Percentiles rank a stretch among this genome's conserved stretches.
These are phyloP conservation scores for Drosophila subquinaria DNA, from an alignment of 2,888 invertebrate species.

Conservation along the genomic window DNA sequence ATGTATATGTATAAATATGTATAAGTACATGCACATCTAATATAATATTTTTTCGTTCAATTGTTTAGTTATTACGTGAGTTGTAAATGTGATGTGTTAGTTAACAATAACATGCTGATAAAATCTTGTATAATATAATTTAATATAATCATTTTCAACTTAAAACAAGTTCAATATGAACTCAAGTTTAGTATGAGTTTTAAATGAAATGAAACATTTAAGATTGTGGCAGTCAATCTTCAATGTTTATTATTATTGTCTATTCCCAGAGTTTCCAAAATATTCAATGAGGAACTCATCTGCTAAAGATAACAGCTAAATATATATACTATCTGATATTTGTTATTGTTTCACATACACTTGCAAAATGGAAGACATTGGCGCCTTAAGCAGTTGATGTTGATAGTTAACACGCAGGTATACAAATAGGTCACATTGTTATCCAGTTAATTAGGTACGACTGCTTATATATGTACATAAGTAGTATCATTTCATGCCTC, in stretches of 20 bases:
- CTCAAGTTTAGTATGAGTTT: constrained; percentile 11
- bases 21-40: constrained; percentile 34
- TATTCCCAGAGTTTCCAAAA: constrained; percentile 33
- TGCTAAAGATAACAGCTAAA: not conserved
- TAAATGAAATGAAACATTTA: constrained; percentile 8
- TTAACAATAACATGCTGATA: constrained; percentile 9
- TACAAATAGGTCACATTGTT: constrained; percentile 75
- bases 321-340: constrained; percentile 2
- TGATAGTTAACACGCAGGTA: constrained; percentile 60
- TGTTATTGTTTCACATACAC: constrained; percentile 29
- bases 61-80: constrained; percentile 6
- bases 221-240: constrained; percentile 34
- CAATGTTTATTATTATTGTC: constrained; percentile 36
- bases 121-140: constrained; percentile 12
- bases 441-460: constrained; percentile 66
- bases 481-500: constrained; percentile 9
- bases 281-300: constrained; percentile 6
- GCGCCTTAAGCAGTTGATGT: constrained; percentile 47
- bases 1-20: not conserved
- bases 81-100: constrained; percentile 10
- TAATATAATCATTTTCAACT: not conserved
- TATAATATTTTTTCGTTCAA: constrained; percentile 12
- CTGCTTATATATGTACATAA: constrained; percentile 4
- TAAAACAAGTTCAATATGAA: constrained; percentile 11
- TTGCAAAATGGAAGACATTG: constrained; percentile 70